Conservation (phyloP, 2,888 invertebrate genomes). For the Uloborus plumipes region DNA sequence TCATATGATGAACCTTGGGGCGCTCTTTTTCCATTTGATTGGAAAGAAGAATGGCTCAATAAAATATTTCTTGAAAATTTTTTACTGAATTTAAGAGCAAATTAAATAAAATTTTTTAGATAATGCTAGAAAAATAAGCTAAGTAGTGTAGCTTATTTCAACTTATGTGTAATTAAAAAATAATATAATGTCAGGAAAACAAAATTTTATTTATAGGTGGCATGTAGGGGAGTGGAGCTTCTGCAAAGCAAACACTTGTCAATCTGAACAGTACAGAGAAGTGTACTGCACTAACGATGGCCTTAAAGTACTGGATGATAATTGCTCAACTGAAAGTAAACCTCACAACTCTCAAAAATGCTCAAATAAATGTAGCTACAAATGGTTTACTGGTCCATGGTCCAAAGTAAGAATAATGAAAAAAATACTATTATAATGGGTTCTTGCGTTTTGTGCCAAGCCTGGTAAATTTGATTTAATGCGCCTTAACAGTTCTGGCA, state of each 20-base stretch:
- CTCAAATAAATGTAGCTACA: conserved; percentile 1
- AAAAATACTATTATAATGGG: neutral
- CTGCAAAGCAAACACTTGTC: conserved; percentile 26
- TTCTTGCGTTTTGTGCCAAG: neutral
- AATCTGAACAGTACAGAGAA: conserved; percentile 18
- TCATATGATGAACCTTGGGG: no score
- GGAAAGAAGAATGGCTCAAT: no score
- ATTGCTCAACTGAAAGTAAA: neutral
- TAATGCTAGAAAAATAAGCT: no score
- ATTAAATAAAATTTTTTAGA: no score
- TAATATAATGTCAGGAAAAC: no score
- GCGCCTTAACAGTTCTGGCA: no score
- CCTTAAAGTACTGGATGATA: neutral
- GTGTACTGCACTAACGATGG: conserved; percentile 18
- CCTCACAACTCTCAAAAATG: conserved; percentile 18
- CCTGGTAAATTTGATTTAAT: no score
- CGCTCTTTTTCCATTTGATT: no score
- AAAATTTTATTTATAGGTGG: conserved; percentile 22
- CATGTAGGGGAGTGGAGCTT: conserved; percentile 32
- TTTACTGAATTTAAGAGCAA: no score
- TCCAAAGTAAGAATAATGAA: conserved; percentile 30
- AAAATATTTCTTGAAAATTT: no score
- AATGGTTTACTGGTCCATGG: conserved; percentile 47
- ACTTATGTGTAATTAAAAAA: no score
- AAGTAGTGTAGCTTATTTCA: no score